Base-by-base conservation (phyloP, 53 echinoderm and acorn worm species). In the Arbacia lixula region DNA sequence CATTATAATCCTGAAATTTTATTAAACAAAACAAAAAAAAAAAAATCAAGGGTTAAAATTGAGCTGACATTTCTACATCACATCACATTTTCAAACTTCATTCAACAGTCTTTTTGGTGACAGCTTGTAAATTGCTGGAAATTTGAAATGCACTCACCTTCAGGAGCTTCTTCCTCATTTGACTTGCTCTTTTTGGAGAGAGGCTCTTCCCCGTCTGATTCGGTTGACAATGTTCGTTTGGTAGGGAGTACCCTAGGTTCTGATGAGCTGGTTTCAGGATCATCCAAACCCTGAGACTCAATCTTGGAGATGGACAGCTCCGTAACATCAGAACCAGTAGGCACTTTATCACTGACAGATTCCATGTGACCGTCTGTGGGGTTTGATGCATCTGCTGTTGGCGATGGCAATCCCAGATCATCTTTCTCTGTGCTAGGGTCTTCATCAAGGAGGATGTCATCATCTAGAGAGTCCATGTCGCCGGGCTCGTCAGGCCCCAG, bases 371-470 rank as follows among this genome's bases (percentile, higher is more conserved):
- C 69, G 4, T 40, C 41, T 26, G 40, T 43, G 14, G 69, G 69
- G 43, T 69, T 69, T 14, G 40, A 69, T 12, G 12, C 43, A 27
- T 69, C 69, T 1, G 43, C 40, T n/a, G n/a, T n/a, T n/a, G n/a
- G n/a, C n/a, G n/a, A n/a, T n/a, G n/a, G n/a, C n/a, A n/a, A n/a
- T n/a, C n/a, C n/a, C n/a, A n/a, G n/a, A n/a, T n/a, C n/a, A 46
- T 14, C 46, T 8, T 46, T 46, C 42, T 19, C 28, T 14, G 34
- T 34, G 4, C 33, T 1, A 74, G 74, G 53, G 8, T 77, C 57
- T 35, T 77, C 77, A 14, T 77, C 77, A 36, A 77, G 36, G 25
- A 77, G 58, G 19, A 77, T 33, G 24, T 77, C 77, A 58, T 77
- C 77, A 77, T 77, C 77, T 0, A 58, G 10, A 37, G 40, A 16